Conservation (phyloP, 2,888 invertebrate genomes). For the Eledone cirrhosa region DNA sequence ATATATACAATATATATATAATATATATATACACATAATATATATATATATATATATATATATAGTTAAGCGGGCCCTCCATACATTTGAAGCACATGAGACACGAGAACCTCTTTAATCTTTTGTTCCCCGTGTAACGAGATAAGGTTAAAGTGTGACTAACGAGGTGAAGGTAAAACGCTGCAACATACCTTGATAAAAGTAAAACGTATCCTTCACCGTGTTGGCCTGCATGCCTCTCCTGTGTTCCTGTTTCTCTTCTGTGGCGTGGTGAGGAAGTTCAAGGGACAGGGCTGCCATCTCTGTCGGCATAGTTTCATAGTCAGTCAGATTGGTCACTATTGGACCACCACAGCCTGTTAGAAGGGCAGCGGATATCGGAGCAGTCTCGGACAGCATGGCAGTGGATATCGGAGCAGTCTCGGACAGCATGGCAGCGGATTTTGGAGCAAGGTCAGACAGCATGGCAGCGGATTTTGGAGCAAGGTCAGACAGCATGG, state of each 20-base stretch:
- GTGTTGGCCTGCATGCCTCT: constrained; percentile 38
- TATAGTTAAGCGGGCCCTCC: too few relatives aligned
- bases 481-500: too few relatives aligned
- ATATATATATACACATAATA: too few relatives aligned
- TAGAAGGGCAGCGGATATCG: neutral
- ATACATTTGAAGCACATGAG: too few relatives aligned
- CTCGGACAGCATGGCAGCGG: neutral
- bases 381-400: neutral
- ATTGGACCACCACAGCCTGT: constrained; percentile 13
- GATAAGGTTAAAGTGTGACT: too few relatives aligned
- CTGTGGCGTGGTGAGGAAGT: constrained; percentile 46
- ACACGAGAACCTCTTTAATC: too few relatives aligned
- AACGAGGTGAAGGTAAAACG: neutral
- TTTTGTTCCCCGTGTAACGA: too few relatives aligned
- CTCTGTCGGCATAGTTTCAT: constrained; percentile 47
- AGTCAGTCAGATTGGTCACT: neutral
- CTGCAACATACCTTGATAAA: constrained; percentile 78
- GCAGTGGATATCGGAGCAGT: neutral
- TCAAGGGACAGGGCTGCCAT: constrained; percentile 68
- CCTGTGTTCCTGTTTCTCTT: constrained; percentile 29
- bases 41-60: too few relatives aligned
- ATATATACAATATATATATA: too few relatives aligned
- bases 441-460: neutral
- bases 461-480: neutral
- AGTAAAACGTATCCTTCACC: constrained; percentile 72